These are phyloP conservation scores for Mimas tiliae DNA, from an alignment of 2,888 invertebrate genomes.

Conservation along the genomic window DNA sequence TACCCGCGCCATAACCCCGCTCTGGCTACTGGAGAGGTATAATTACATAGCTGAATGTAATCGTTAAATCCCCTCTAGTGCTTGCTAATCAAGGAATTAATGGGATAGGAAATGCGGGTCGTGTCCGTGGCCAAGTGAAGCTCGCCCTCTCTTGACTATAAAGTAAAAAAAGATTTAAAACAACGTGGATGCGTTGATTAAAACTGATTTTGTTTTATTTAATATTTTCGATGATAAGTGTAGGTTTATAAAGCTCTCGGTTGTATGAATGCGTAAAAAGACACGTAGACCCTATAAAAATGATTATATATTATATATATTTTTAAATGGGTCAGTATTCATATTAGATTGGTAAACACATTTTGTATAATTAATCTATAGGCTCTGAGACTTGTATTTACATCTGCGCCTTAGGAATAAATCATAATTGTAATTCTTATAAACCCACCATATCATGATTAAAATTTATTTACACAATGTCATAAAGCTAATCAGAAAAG, in stretches of 20 bases:
- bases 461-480: neutral
- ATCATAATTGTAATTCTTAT: too few relatives aligned
- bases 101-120: conserved; percentile 55
- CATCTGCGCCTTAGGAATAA: too few relatives aligned
- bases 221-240: neutral
- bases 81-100: conserved; percentile 70
- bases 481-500: neutral
- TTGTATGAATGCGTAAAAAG: too few relatives aligned
- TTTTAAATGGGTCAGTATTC: too few relatives aligned
- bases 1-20: conserved; percentile 51
- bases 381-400: too few relatives aligned
- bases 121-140: conserved; percentile 31
- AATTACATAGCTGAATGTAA: conserved; percentile 68
- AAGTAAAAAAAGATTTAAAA: neutral
- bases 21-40: conserved; percentile 55
- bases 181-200: neutral
- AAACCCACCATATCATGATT: too few relatives aligned
- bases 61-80: conserved; percentile 67
- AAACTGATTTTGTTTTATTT: neutral
- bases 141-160: conserved; percentile 4
- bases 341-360: too few relatives aligned
- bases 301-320: too few relatives aligned
- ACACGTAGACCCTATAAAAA: too few relatives aligned
- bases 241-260: neutral
- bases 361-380: too few relatives aligned